These are phyloP conservation scores for Ephialtes manifestator DNA, from an alignment of 2,888 invertebrate genomes.

Conservation along the genomic window DNA sequence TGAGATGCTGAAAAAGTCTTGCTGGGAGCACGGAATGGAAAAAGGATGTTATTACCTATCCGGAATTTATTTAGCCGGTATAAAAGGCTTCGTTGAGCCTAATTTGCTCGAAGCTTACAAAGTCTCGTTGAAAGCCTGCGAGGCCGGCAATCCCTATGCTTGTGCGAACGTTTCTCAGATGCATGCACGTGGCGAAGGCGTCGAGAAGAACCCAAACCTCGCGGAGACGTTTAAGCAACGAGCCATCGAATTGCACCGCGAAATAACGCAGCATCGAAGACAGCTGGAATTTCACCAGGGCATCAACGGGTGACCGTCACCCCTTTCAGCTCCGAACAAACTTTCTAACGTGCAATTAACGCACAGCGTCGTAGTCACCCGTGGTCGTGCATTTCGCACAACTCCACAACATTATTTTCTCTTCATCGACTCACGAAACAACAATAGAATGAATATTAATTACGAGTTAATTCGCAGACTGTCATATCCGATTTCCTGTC, in stretches of 20 bases:
- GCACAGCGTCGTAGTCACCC: conserved; percentile 25
- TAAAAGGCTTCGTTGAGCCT: conserved; percentile 88
- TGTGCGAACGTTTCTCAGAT: conserved; percentile 97
- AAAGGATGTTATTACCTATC: conserved; percentile 94
- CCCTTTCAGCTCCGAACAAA: conserved; percentile 3
- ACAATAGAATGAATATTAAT: conserved; percentile 32
- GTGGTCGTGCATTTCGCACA: background rate
- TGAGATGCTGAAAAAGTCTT: conserved; percentile 87
- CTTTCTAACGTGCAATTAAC: conserved; percentile 52
- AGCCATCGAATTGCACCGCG: conserved; percentile 91
- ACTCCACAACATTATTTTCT: background rate
- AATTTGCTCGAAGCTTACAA: conserved; percentile 93
- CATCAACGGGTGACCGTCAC: conserved; percentile 70
- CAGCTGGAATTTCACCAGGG: conserved; percentile 87
- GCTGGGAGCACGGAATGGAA: conserved; percentile 87
- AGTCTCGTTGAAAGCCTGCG: conserved; percentile 93
- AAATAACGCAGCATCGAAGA: conserved; percentile 87
- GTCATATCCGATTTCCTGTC: conserved; percentile 32
- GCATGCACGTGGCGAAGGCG: conserved; percentile 95
- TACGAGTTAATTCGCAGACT: conserved; percentile 6
- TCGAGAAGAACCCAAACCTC: conserved; percentile 90
- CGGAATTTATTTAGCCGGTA: conserved; percentile 92
- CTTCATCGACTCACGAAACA: background rate
- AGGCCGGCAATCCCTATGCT: conserved; percentile 93
- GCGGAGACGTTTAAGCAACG: conserved; percentile 91